Base-by-base conservation (phyloP, 2,797 vertebrate species). In the Hippocampus kuda region DNA sequence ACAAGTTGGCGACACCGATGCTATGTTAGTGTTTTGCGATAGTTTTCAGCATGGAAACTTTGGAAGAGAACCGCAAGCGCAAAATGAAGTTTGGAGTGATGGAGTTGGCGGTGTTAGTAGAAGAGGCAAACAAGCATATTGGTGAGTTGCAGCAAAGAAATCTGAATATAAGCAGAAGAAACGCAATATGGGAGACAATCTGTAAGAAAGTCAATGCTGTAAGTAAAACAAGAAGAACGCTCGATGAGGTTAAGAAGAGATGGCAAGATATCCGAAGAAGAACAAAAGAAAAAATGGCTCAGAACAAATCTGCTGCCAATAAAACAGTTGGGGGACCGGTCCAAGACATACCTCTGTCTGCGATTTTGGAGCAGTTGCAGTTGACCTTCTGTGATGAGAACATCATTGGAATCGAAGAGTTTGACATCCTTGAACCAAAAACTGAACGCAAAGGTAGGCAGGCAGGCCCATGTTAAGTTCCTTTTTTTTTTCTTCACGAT, bases 141-240 rank as follows among this genome's bases (percentile, higher is more conserved):
- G 51, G 22, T 54, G 51, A 54, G 22, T 54, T 54, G 15, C 51
- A 54, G 51, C 7, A 54, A n/a, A n/a, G 51, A 54, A n/a, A 54
- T 54, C 51, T 54, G 2, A 54, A 54, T 54, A 54, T 54, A n/a
- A n/a, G 9, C 51, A n/a, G 51, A n/a, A 54, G 51, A 54, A 54
- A 54, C 22, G 56, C 56, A 16, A 59, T 59, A 27, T 59, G 56
- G 56, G 56, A 59, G 12, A 30, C 26, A 6, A 59, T 59, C 27
- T 59, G 56, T 30, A 30, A 59, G 27, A 59, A 59, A 59, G 56
- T 59, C 56, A 59, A 59, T 16, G 26, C 56, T 27, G 56, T 59
- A 4, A 5, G 56, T 30, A 59, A 30, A 30, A 59, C 56, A 5
- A 59, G 56, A 10, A 30, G 56, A 59, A 27, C 56, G 0, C 24